Percentiles rank a stretch among this genome's conserved stretches.
phyloP scores from a whole-genome alignment of 2,888 invertebrate genomes.

The Drosophila flavopinicola region DNA sequence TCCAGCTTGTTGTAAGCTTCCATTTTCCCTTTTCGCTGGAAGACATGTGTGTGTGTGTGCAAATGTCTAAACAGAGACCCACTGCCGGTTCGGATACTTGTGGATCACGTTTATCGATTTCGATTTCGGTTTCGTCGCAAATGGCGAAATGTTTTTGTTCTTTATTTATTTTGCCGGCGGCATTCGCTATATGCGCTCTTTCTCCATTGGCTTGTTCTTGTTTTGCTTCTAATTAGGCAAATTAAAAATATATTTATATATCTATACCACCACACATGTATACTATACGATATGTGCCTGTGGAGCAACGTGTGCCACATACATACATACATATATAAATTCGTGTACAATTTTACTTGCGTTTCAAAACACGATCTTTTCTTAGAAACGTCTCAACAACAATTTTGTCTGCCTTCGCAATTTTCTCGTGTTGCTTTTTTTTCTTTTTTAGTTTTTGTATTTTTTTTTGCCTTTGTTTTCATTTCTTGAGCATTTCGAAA shows the following conservation, averaged over 20 bases:
- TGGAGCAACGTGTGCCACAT: conserved; percentile 29
- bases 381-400: conserved; percentile 39
- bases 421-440: conserved; percentile 28
- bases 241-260: conserved; percentile 66
- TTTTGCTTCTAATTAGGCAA: conserved; percentile 68
- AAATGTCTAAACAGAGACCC: conserved; percentile 18
- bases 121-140: conserved; percentile 48
- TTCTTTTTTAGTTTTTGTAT: background rate
- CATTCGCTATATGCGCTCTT: conserved; percentile 26
- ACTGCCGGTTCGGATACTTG: conserved; percentile 29
- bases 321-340: conserved; percentile 3
- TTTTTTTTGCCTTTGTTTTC: conserved; percentile 9
- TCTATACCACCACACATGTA: background rate
- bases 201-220: conserved; percentile 38
- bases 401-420: conserved; percentile 31
- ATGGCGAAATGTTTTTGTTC: conserved; percentile 26
- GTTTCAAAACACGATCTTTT: conserved; percentile 57
- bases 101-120: conserved; percentile 73
- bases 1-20: conserved; percentile 31
- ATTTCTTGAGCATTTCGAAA: conserved; percentile 40
- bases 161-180: conserved; percentile 30
- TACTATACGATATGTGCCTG: conserved; percentile 5
- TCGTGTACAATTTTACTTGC: conserved; percentile 35
- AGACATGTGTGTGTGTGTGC: background rate
- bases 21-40: conserved; percentile 42